A percentile compares a stretch with the other conserved stretches of the same genome.
Conservation (phyloP, 2,113 vertebrate genomes). For the Psephotus haematonotus region DNA sequence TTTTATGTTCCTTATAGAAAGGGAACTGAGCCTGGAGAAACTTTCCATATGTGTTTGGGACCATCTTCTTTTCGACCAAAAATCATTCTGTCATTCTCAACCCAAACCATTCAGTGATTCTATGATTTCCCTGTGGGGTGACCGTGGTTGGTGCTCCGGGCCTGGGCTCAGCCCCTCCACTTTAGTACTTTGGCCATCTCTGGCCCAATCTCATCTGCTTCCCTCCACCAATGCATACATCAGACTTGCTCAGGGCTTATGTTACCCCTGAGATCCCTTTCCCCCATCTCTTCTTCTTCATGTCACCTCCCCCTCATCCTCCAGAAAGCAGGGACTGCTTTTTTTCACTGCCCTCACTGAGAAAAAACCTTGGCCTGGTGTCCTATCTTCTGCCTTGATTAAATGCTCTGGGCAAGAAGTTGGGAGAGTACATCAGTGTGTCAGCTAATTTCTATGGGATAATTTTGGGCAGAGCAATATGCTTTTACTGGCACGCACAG, state of each 20-base stretch:
- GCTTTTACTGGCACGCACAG: fast-evolving
- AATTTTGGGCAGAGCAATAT: background rate
- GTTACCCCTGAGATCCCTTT: background rate
- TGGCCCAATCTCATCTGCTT: background rate
- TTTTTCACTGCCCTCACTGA: background rate
- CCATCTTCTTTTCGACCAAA: background rate
- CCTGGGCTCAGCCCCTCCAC: background rate
- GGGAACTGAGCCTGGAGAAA: background rate
- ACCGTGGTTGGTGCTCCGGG: background rate
- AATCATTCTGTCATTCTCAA: background rate
- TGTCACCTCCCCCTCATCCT: background rate
- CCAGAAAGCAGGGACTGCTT: background rate
- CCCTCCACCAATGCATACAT: fast-evolving
- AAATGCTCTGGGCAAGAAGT: background rate
- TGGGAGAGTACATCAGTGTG: fast-evolving
- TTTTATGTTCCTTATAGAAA: background rate
- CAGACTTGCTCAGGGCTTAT: background rate
- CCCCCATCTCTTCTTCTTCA: background rate
- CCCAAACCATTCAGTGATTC: background rate
- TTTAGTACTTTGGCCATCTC: background rate
- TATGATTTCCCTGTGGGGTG: fast-evolving
- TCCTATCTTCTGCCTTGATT: background rate
- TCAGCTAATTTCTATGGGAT: background rate
- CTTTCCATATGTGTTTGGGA: background rate
- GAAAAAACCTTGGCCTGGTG: background rate